phyloP scores from a whole-genome alignment of 2,113 vertebrate species.

The Xyliphius kryptos region DNA sequence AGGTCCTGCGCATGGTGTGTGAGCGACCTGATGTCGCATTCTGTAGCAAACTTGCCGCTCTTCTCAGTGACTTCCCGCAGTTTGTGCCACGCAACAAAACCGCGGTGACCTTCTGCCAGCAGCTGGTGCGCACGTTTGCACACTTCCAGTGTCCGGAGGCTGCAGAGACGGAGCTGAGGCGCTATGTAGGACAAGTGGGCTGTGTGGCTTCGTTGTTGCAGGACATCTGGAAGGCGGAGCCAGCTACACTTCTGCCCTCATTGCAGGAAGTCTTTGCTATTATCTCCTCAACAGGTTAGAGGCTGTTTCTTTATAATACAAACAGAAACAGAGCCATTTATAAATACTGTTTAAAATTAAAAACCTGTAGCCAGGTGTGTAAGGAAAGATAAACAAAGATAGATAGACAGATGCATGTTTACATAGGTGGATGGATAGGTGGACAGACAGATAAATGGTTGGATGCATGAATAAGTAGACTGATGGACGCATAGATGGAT shows the following conservation, averaged over 20 bases:
- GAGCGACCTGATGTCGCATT: slow-evolving; percentile 79
- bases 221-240: slow-evolving; percentile 91
- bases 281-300: slow-evolving; percentile 87
- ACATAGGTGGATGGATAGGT: too few species aligned
- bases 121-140: slow-evolving; percentile 91
- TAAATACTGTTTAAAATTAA: too few species aligned
- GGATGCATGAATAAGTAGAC: too few species aligned
- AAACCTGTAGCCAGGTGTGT: too few species aligned
- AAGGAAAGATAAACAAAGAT: too few species aligned
- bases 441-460: too few species aligned
- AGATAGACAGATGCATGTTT: too few species aligned
- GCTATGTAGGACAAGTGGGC: slow-evolving; percentile 87
- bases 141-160: slow-evolving; percentile 82
- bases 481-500: too few species aligned
- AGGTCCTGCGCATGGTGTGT: slow-evolving; percentile 82
- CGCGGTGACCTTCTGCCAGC: slow-evolving; percentile 85
- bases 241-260: slow-evolving; percentile 82
- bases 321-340: neutral
- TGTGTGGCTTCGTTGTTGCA: slow-evolving; percentile 86
- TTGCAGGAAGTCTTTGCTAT: slow-evolving; percentile 92
- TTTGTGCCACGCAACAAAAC: slow-evolving; percentile 86
- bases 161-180: slow-evolving; percentile 81
- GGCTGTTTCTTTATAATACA: too few species aligned
- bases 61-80: slow-evolving; percentile 89
- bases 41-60: slow-evolving; percentile 79